phyloP scores from a whole-genome alignment of 2,113 vertebrate genomes.

The Poeciliopsis retropinna region DNA sequence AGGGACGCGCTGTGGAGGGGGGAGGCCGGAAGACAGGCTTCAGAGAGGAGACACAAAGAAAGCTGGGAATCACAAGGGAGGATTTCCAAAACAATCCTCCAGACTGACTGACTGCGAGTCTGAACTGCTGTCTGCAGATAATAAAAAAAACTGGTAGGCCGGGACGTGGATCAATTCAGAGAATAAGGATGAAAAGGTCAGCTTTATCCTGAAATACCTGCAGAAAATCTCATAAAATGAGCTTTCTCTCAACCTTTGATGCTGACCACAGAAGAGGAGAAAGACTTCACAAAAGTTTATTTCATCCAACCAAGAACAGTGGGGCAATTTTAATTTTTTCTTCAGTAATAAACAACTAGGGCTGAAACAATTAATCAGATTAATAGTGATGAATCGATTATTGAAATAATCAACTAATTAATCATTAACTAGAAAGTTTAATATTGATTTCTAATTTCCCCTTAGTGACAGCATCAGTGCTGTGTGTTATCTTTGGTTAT shows the following conservation, averaged over 20 bases:
- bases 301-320: neutral
- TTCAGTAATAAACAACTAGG: neutral
- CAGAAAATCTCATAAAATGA: neutral
- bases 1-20: constrained; percentile 10
- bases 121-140: constrained; percentile 42
- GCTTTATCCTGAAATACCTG: neutral
- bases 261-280: neutral
- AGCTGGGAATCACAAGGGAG: constrained; percentile 60
- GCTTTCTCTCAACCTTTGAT: neutral
- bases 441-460: too few species aligned
- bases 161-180: neutral
- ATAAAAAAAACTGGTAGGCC: constrained; percentile 22
- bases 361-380: too few species aligned
- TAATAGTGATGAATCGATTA: too few species aligned
- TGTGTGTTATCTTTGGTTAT: neutral
- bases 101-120: constrained; percentile 40
- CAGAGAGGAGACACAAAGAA: constrained; percentile 69
- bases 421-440: too few species aligned
- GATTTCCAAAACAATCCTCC: constrained; percentile 60
- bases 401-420: too few species aligned
- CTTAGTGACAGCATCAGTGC: neutral
- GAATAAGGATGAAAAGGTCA: neutral
- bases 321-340: neutral
- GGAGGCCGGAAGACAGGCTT: constrained; percentile 68
- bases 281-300: neutral